These are phyloP conservation scores for Nipponia nippon DNA, from an alignment of 2,113 vertebrate genomes.

Conservation along the genomic window DNA sequence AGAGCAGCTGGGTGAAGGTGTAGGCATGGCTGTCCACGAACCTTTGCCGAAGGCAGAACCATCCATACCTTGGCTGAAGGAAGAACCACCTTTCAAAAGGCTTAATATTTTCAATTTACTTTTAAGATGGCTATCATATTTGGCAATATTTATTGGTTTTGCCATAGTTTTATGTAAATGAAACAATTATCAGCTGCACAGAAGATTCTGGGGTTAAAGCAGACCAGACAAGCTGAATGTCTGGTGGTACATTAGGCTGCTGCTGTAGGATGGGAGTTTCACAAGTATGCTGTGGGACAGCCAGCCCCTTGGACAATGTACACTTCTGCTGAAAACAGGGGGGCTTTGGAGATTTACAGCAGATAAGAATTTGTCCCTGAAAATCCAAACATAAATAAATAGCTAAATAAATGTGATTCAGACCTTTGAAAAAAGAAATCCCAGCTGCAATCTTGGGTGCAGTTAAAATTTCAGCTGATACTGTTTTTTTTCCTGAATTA, in stretches of 20 bases:
- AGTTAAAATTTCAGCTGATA: background rate
- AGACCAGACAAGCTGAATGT: background rate
- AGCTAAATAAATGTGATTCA: background rate
- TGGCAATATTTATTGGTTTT: background rate
- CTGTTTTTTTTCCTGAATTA: background rate
- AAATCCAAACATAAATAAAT: background rate
- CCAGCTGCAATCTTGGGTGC: background rate
- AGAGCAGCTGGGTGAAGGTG: background rate
- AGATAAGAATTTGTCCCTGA: background rate
- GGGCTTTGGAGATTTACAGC: background rate
- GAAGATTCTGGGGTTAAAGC: background rate
- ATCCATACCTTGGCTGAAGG: background rate
- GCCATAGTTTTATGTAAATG: background rate
- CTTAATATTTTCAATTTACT: background rate
- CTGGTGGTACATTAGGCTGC: background rate
- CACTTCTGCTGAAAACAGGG: background rate
- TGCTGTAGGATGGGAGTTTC: background rate
- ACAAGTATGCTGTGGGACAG: too few species aligned
- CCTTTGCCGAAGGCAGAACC: background rate
- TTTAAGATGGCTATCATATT: background rate
- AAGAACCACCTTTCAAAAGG: background rate
- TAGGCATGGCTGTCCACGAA: fast-evolving
- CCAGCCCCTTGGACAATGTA: background rate
- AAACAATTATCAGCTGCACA: background rate
- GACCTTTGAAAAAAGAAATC: background rate